phyloP scores from a whole-genome alignment of 1,140 invertebrate genomes.

The Rhysida immarginata region DNA sequence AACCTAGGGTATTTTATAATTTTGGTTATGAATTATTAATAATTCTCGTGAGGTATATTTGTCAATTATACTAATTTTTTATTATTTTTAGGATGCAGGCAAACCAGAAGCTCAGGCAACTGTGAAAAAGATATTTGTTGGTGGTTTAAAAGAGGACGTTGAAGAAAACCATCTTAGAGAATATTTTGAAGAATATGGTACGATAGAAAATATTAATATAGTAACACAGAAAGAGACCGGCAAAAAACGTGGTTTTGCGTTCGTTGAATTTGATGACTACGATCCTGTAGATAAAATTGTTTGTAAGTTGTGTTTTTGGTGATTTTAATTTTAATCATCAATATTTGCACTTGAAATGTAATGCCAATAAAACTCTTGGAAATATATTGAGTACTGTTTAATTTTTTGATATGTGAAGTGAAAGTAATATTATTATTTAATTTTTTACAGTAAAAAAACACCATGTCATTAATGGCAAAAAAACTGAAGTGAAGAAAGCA shows the following conservation, averaged over 20 bases:
- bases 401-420: too few relatives aligned
- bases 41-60: too few relatives aligned
- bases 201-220: slow-evolving; percentile 31
- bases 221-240: slow-evolving; percentile 32
- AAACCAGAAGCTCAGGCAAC: slow-evolving; percentile 34
- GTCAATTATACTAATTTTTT: neutral
- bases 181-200: slow-evolving; percentile 32
- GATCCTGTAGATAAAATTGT: slow-evolving; percentile 35
- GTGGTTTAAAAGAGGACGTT: slow-evolving; percentile 28
- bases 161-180: slow-evolving; percentile 23
- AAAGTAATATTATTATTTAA: neutral
- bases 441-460: slow-evolving; percentile 27
- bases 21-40: too few relatives aligned
- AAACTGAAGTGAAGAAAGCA: slow-evolving; percentile 37
- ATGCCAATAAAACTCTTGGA: too few relatives aligned
- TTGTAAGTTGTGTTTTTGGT: too few relatives aligned
- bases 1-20: too few relatives aligned
- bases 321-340: too few relatives aligned
- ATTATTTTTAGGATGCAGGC: slow-evolving; percentile 24
- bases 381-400: too few relatives aligned
- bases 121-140: slow-evolving; percentile 38
- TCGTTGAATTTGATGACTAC: slow-evolving; percentile 35
- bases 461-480: slow-evolving; percentile 31
- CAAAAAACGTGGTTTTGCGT: slow-evolving; percentile 31
- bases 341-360: too few relatives aligned